phyloP scores from a whole-genome alignment of 2,113 vertebrate species.

The Semicossyphus pulcher region DNA sequence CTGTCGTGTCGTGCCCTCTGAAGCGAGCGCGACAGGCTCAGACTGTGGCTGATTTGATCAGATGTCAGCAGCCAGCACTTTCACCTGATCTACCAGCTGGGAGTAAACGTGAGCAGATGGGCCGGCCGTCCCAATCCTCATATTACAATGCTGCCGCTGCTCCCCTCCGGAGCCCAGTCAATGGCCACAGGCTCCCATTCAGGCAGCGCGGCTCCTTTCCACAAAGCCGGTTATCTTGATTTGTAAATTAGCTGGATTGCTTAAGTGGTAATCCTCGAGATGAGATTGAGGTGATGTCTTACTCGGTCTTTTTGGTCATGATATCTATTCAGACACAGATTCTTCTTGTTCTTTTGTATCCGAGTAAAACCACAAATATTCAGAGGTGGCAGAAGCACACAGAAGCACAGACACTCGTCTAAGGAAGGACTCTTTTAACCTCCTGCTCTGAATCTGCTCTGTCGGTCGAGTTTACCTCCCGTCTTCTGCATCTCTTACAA shows the following conservation, averaged over 20 bases:
- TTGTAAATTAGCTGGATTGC: conserved; percentile 64
- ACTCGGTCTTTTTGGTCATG: conserved; percentile 2
- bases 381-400: too few relatives aligned
- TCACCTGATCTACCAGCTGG: conserved; percentile 84
- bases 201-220: conserved; percentile 32
- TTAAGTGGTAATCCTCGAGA: conserved; percentile 51
- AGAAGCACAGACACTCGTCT: too few relatives aligned
- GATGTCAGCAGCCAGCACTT: conserved; percentile 77
- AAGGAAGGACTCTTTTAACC: too few relatives aligned
- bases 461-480: too few relatives aligned
- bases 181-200: conserved; percentile 49
- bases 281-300: conserved; percentile 28
- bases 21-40: conserved; percentile 69
- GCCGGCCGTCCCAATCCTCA: conserved; percentile 75
- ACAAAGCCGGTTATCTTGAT: conserved; percentile 60
- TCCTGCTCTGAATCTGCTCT: too few relatives aligned
- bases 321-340: too few relatives aligned
- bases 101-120: conserved; percentile 85
- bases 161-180: conserved; percentile 41
- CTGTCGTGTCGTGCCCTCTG: conserved; percentile 64
- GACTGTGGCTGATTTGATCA: conserved; percentile 70
- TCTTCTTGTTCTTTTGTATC: neutral
- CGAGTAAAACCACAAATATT: neutral
- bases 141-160: conserved; percentile 79
- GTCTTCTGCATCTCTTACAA: too few relatives aligned